phyloP scores from a whole-genome alignment of 2,797 vertebrate genomes.

The Manis pentadactyla region DNA sequence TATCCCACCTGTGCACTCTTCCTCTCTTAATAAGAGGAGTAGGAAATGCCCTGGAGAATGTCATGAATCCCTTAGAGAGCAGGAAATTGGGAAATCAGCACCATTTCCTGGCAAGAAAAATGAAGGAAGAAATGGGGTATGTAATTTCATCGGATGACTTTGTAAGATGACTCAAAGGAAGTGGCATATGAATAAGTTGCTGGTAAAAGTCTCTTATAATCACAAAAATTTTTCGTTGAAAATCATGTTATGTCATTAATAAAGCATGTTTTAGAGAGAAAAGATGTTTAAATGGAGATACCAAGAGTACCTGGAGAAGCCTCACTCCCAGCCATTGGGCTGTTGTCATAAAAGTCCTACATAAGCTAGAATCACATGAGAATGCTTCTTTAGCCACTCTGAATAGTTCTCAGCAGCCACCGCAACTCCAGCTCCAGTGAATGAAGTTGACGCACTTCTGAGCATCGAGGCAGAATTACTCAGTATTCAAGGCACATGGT shows the following conservation, averaged over 20 bases:
- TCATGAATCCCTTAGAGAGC: not conserved
- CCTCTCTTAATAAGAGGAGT: not conserved
- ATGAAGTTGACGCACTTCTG: not conserved
- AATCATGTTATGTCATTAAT: not conserved
- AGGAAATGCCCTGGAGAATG: not conserved
- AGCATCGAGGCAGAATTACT: not conserved
- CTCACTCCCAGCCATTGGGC: not conserved
- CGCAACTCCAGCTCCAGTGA: not conserved
- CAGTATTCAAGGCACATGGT: not conserved
- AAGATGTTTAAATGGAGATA: not conserved
- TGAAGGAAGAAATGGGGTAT: not conserved
- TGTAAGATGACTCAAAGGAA: not conserved
- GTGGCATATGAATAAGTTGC: not conserved
- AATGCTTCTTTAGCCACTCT: not conserved
- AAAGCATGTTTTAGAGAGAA: not conserved
- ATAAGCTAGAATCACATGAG: not conserved
- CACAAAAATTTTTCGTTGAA: not conserved
- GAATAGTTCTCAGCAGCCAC: not conserved
- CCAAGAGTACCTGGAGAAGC: not conserved
- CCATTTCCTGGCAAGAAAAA: not conserved
- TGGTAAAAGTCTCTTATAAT: not conserved
- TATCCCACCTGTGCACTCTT: not conserved
- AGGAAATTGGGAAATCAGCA: not conserved
- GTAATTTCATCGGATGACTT: not conserved
- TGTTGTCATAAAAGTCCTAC: not conserved